Evolutionary conservation across 2,888 invertebrate species (phyloP).

Genomic region (Drosophila barbarae): DNA sequence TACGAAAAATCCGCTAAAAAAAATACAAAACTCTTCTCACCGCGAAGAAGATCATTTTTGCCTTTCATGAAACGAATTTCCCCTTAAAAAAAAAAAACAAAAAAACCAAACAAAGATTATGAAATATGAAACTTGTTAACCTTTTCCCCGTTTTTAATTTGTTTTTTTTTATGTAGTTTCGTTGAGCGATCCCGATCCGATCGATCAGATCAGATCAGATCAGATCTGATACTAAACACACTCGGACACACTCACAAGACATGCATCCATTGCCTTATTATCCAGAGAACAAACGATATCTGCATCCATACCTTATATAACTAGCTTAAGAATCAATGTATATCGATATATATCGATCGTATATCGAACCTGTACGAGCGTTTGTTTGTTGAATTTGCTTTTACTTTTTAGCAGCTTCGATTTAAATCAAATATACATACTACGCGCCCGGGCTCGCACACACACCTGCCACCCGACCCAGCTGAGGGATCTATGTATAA

Average conservation of each 20-base stretch:
- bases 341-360: constrained; percentile 41
- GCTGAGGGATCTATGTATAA: background rate
- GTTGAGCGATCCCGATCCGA: constrained; percentile 17
- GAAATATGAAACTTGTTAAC: constrained; percentile 30
- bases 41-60: constrained; percentile 35
- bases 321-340: constrained; percentile 38
- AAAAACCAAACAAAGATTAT: constrained; percentile 9
- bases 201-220: constrained; percentile 20
- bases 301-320: constrained; percentile 60
- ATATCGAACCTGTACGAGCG: constrained; percentile 35
- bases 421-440: constrained; percentile 70
- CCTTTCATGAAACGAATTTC: constrained; percentile 44
- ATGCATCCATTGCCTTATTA: constrained; percentile 40
- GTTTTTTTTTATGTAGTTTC: constrained; percentile 10
- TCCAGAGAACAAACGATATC: constrained; percentile 42
- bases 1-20: constrained; percentile 6
- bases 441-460: constrained; percentile 40
- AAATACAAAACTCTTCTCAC: constrained; percentile 20
- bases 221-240: constrained; percentile 27
- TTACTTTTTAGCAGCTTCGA: constrained; percentile 70
- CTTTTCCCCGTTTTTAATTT: constrained; percentile 13
- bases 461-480: background rate
- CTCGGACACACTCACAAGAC: constrained; percentile 4
- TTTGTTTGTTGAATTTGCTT: constrained; percentile 73
- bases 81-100: constrained; percentile 11